Evolutionary conservation across 2,113 vertebrate genomes (phyloP).

Genomic region (Fukomys damarensis): DNA sequence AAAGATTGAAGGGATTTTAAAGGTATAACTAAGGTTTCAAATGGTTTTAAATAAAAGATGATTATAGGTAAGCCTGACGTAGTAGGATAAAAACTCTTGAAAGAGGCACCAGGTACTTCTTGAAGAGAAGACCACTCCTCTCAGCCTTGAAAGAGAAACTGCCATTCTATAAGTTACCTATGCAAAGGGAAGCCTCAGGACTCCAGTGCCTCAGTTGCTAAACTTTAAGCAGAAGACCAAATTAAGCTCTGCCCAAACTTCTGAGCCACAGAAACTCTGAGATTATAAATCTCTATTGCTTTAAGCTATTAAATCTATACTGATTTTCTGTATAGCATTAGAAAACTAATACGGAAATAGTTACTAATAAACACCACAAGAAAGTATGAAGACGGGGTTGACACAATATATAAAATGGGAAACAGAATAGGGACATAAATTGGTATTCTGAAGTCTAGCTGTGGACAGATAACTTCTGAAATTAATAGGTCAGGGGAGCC

Average conservation of each 20-base stretch:
- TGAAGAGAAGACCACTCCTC: not conserved
- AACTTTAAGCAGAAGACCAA: not conserved
- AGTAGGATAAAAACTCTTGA: not conserved
- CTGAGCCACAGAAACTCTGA: not conserved
- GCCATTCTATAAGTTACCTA: too few species aligned
- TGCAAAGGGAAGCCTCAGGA: not conserved
- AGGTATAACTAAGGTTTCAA: not conserved
- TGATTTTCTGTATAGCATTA: not conserved
- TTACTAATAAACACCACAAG: not conserved
- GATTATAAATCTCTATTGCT: not conserved
- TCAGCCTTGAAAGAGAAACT: not conserved
- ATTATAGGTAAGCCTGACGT: not conserved
- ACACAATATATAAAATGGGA: not conserved
- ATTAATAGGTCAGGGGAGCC: not conserved
- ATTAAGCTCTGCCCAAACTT: not conserved
- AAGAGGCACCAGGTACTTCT: not conserved
- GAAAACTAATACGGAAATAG: not conserved
- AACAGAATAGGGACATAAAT: not conserved
- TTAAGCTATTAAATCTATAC: not conserved
- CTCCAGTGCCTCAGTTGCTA: not conserved
- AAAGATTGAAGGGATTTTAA: conserved; percentile 3
- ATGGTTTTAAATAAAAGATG: not conserved
- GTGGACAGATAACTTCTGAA: conserved; percentile 19
- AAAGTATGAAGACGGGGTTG: not conserved
- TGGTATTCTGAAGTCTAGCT: not conserved